phyloP scores from a whole-genome alignment of 2,113 vertebrate genomes.

The Albula goreensis region DNA sequence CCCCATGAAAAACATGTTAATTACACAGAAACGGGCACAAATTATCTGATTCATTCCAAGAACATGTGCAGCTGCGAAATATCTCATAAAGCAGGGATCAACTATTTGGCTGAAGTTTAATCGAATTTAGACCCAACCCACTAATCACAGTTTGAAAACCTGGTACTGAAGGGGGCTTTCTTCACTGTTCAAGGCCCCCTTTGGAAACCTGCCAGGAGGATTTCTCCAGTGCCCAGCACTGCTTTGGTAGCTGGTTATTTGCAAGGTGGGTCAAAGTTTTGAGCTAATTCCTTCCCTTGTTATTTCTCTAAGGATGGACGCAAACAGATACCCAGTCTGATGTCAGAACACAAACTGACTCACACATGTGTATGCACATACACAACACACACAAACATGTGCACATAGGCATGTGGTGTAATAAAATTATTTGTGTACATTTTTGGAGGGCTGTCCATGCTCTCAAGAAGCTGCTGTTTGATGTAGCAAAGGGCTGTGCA shows the following conservation, averaged over 20 bases:
- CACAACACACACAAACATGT: not conserved
- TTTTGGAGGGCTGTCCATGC: not conserved
- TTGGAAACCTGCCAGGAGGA: not conserved
- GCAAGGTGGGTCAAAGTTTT: not conserved
- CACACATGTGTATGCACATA: not conserved
- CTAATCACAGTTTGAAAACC: not conserved
- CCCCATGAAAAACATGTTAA: too few species aligned
- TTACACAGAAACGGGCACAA: not conserved
- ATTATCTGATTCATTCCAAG: not conserved
- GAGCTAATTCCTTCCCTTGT: not conserved
- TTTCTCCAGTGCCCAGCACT: not conserved
- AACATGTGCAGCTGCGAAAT: not conserved
- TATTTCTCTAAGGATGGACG: not conserved
- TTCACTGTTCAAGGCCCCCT: not conserved
- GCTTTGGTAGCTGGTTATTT: slow-evolving; percentile 2
- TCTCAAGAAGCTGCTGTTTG: not conserved
- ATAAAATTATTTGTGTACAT: too few species aligned
- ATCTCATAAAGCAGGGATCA: not conserved
- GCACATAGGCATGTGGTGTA: not conserved
- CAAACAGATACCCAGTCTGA: not conserved
- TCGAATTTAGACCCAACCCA: not conserved
- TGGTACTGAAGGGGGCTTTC: not conserved
- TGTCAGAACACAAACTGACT: not conserved
- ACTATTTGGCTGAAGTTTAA: not conserved
- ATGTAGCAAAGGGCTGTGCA: not conserved